Evolutionary conservation across 2,113 vertebrate genomes (phyloP).

Genomic region (Merops nubicus): DNA sequence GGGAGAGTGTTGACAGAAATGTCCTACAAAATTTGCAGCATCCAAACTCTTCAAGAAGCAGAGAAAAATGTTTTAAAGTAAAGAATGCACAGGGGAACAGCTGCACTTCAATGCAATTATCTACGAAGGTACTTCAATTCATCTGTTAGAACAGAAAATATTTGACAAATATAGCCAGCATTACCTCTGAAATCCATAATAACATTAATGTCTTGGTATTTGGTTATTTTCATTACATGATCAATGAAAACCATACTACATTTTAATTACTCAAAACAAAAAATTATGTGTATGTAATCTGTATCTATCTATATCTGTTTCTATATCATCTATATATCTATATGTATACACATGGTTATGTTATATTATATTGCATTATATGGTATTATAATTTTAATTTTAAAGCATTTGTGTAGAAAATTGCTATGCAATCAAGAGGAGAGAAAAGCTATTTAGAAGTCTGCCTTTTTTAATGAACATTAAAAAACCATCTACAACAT

Average conservation of each 20-base stretch:
- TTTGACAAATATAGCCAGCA: neutral
- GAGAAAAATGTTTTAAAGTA: neutral
- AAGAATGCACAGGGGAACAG: neutral
- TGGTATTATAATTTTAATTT: neutral
- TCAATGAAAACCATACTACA: neutral
- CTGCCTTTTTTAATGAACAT: neutral
- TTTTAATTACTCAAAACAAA: neutral
- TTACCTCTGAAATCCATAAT: neutral
- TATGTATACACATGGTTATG: too few species aligned
- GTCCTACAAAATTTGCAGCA: neutral
- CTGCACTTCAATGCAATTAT: neutral
- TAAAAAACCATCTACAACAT: neutral
- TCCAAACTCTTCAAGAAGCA: neutral
- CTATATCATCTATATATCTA: too few species aligned
- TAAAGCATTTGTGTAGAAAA: neutral
- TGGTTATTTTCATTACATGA: neutral
- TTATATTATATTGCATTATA: neutral
- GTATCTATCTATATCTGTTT: too few species aligned
- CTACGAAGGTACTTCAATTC: neutral
- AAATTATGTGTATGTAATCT: too few species aligned
- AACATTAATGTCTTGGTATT: neutral
- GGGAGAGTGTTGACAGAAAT: accelerated
- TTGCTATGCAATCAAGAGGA: neutral
- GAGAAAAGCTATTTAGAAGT: neutral
- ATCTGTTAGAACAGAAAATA: neutral